Conservation (phyloP, 2,113 vertebrate genomes). For the Antidorcas marsupialis region DNA sequence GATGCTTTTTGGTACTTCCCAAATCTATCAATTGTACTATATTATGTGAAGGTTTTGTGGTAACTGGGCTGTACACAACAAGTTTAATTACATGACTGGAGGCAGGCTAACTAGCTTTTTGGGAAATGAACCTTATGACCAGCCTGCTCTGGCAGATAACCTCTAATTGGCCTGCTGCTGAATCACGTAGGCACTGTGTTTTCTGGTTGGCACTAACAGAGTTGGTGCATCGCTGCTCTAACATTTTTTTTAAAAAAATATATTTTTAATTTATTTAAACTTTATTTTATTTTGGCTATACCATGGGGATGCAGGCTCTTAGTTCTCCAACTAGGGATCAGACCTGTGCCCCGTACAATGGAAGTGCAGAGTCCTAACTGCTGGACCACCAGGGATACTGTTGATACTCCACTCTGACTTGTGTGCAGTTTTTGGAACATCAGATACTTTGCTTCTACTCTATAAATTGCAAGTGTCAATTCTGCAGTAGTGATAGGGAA, state of each 20-base stretch:
- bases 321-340: neutral
- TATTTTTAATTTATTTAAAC: neutral
- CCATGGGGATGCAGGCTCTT: neutral
- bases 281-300: neutral
- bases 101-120: neutral
- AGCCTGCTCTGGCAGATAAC: neutral
- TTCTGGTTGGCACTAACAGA: neutral
- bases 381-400: neutral
- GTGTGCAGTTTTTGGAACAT: conserved; percentile 57
- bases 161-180: neutral
- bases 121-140: neutral
- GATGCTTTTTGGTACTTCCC: neutral
- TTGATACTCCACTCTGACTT: conserved; percentile 40
- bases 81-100: neutral
- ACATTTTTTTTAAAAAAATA: neutral
- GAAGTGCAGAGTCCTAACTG: neutral
- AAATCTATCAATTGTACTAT: neutral
- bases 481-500: conserved; percentile 66
- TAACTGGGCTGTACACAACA: neutral
- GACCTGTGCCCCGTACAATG: neutral
- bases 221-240: neutral
- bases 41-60: neutral
- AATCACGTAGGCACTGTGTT: neutral
- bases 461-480: conserved; percentile 65
- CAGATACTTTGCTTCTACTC: conserved; percentile 56